phyloP scores from a whole-genome alignment of 2,113 vertebrate genomes.

The Cinclus mexicanus region DNA sequence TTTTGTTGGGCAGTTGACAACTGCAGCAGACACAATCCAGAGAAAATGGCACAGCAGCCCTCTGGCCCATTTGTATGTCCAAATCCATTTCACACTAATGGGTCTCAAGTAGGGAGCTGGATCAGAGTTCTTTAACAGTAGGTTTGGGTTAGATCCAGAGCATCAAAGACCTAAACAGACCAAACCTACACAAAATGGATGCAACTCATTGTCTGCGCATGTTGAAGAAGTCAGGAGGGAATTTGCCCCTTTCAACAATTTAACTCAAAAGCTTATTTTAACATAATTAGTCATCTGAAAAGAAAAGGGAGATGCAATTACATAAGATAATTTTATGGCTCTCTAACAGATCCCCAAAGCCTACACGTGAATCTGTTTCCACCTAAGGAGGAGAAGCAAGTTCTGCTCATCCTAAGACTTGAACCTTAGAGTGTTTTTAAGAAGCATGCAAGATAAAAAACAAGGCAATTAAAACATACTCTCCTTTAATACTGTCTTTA shows the following conservation, averaged over 20 bases:
- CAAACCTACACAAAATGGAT: background rate
- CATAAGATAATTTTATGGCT: background rate
- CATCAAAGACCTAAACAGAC: background rate
- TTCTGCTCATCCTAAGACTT: background rate
- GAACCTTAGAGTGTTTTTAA: background rate
- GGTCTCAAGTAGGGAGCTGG: background rate
- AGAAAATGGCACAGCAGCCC: background rate
- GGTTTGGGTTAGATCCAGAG: background rate
- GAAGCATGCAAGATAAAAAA: background rate
- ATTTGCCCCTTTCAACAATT: background rate
- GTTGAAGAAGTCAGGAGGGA: background rate
- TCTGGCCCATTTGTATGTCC: background rate
- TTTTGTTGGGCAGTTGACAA: accelerated
- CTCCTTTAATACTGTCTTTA: background rate
- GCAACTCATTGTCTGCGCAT: background rate
- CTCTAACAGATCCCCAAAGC: background rate
- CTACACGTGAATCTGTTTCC: accelerated
- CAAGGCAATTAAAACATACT: background rate
- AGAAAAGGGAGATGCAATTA: background rate
- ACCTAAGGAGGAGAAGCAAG: background rate
- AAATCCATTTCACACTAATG: background rate
- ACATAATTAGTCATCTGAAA: background rate
- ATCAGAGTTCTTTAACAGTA: background rate
- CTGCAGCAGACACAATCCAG: background rate
- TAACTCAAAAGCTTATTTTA: background rate